Percentiles rank a stretch among this genome's conserved stretches.
These are phyloP conservation scores for Pyrgilauda ruficollis DNA, from an alignment of 2,113 vertebrate genomes.

Conservation along the genomic window DNA sequence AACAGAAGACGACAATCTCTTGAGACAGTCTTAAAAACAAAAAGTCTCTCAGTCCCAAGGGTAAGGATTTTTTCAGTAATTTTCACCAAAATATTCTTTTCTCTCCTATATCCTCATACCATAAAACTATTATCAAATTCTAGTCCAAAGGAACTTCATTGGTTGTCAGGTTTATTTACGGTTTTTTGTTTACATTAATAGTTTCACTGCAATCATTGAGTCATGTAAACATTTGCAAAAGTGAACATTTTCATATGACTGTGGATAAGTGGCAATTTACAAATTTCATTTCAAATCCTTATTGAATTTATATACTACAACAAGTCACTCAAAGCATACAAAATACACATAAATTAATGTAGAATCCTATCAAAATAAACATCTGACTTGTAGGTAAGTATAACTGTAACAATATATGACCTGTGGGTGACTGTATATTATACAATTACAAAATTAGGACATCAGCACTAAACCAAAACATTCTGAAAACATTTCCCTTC, in stretches of 20 bases:
- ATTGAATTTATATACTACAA: not conserved
- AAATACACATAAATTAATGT: not conserved
- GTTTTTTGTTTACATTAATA: not conserved
- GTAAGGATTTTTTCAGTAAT: not conserved
- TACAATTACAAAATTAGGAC: not conserved
- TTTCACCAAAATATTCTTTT: not conserved
- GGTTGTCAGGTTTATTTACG: not conserved
- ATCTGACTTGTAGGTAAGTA: not conserved
- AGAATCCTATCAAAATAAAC: not conserved
- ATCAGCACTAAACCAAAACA: not conserved
- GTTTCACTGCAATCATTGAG: not conserved
- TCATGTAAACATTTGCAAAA: not conserved
- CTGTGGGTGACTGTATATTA: not conserved
- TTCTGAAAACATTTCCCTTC: not conserved
- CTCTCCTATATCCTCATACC: not conserved
- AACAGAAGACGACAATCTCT: not conserved
- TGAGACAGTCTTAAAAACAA: not conserved
- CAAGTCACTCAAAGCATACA: not conserved
- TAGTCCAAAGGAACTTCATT: not conserved
- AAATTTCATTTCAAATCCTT: not conserved
- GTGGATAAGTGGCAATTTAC: not conserved
- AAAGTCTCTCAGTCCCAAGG: not conserved
- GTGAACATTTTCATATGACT: not conserved
- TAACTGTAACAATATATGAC: not conserved
- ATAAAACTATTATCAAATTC: not conserved